Percentiles rank a stretch among this genome's conserved stretches.
Conservation (phyloP, 2,797 vertebrate genomes). For the Sandelia bainsii region DNA sequence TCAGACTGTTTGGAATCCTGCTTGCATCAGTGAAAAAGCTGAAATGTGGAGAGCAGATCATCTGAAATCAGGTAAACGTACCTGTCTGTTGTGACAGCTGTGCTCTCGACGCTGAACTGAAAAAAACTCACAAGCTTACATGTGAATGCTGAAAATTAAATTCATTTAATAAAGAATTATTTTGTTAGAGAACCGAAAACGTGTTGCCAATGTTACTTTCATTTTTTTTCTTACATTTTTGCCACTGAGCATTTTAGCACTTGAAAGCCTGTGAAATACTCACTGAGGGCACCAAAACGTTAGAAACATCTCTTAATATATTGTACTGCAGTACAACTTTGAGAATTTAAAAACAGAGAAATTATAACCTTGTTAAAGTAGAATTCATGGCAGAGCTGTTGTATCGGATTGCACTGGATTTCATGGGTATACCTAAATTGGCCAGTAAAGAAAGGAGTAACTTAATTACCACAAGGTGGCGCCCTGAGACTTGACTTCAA, state of each 20-base stretch:
- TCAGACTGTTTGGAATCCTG: neutral
- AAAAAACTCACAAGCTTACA: neutral
- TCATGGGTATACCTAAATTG: too few species aligned
- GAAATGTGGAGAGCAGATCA: neutral
- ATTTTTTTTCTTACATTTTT: neutral
- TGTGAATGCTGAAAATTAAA: constrained; percentile 8
- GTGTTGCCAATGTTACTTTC: neutral
- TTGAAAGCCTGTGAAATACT: neutral
- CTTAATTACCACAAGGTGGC: constrained; percentile 45
- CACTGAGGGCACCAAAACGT: too few species aligned
- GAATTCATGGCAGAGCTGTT: too few species aligned
- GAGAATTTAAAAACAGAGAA: too few species aligned
- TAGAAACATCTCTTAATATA: too few species aligned
- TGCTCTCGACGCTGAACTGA: neutral
- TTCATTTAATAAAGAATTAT: constrained; percentile 55
- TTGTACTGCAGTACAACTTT: too few species aligned
- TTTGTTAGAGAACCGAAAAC: constrained; percentile 27
- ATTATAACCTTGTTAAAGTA: too few species aligned
- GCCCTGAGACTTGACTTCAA: constrained; percentile 10
- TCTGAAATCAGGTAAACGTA: neutral
- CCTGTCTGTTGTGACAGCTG: neutral
- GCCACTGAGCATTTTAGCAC: neutral
- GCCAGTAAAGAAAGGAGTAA: too few species aligned
- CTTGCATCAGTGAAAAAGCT: too few species aligned
- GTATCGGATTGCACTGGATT: too few species aligned